These are phyloP conservation scores for Heliangelus exortis DNA, from an alignment of 2,797 vertebrate species.

Conservation along the genomic window DNA sequence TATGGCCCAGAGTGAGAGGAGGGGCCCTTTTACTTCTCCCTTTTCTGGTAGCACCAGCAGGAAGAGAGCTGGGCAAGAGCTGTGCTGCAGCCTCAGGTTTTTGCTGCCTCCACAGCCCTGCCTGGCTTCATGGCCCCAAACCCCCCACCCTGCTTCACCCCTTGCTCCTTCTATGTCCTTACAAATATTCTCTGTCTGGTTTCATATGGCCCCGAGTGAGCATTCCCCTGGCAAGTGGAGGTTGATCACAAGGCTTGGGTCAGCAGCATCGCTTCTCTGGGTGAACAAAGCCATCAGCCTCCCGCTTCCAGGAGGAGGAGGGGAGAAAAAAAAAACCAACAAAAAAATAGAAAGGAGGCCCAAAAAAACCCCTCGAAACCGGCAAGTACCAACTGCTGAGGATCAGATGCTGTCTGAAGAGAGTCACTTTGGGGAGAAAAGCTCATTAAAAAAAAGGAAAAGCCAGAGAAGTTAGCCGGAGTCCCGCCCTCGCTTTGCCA, in stretches of 20 bases:
- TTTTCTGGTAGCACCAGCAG: no score
- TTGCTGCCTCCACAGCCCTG: no score
- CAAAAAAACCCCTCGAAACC: background rate
- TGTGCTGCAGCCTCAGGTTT: no score
- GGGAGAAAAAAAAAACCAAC: accelerated
- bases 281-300: background rate
- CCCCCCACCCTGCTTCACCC: no score
- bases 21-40: no score
- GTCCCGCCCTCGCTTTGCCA: background rate
- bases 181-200: background rate
- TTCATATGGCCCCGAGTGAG: accelerated
- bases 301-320: background rate
- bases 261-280: background rate
- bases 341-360: no score
- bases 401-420: accelerated
- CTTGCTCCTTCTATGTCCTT: background rate
- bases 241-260: background rate
- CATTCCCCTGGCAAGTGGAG: background rate
- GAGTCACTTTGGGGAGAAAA: background rate
- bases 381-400: no score
- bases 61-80: no score
- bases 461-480: no score
- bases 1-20: background rate
- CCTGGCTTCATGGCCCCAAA: no score
- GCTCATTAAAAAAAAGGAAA: no score